These are phyloP conservation scores for Nomada lathburiana DNA, from an alignment of 2,888 invertebrate species.

Conservation along the genomic window DNA sequence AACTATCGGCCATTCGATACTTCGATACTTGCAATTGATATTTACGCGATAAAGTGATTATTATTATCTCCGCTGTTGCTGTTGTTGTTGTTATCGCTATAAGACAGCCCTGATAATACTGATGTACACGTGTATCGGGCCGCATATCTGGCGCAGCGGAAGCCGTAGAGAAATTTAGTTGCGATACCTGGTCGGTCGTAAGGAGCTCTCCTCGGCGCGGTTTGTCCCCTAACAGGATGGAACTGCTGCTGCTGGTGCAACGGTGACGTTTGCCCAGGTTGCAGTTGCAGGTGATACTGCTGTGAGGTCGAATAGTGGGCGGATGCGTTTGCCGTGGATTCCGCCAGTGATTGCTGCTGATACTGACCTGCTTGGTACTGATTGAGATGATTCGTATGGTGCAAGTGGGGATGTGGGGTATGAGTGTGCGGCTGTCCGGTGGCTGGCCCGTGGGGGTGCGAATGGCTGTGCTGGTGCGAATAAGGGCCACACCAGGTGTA, in stretches of 20 bases:
- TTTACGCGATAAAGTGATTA: too few species aligned
- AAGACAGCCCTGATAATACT: too few species aligned
- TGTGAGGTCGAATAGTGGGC: slow-evolving; percentile 71
- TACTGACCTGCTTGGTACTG: slow-evolving; percentile 68
- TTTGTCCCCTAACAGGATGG: slow-evolving; percentile 69
- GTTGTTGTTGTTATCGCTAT: too few species aligned
- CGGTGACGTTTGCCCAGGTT: slow-evolving; percentile 76
- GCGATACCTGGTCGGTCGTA: slow-evolving; percentile 74
- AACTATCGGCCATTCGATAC: too few species aligned
- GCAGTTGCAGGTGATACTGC: slow-evolving; percentile 74
- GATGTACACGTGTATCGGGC: too few species aligned
- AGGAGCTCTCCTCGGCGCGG: slow-evolving; percentile 60
- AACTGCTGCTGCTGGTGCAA: slow-evolving; percentile 75
- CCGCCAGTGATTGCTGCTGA: slow-evolving; percentile 61
- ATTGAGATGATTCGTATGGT: slow-evolving; percentile 64
- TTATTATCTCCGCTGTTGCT: too few species aligned
- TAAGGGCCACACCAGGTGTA: slow-evolving; percentile 77
- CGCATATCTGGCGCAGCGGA: too few species aligned
- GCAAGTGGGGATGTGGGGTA: slow-evolving; percentile 61
- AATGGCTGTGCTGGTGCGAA: slow-evolving; percentile 71
- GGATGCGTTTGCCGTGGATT: slow-evolving; percentile 61
- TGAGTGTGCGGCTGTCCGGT: slow-evolving; percentile 67
- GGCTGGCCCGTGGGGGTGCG: slow-evolving; percentile 48
- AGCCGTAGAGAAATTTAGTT: slow-evolving; percentile 2
- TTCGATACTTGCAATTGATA: too few species aligned